phyloP scores from a whole-genome alignment of 2,113 vertebrate species.

The Glareola pratincola region DNA sequence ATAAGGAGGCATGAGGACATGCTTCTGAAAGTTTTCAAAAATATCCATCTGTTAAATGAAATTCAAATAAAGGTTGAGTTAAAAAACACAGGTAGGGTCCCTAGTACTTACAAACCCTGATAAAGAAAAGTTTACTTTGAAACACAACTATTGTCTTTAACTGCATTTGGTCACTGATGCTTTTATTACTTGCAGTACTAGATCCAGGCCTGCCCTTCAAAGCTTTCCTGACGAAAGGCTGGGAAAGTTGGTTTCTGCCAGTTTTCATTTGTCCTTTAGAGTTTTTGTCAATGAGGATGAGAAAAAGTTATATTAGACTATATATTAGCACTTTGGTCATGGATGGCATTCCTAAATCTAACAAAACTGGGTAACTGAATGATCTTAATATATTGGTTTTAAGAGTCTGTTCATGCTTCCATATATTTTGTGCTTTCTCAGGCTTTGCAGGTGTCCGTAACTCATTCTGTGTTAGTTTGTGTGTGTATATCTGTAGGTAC shows the following conservation, averaged over 20 bases:
- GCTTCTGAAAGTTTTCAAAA: neutral
- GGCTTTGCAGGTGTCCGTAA: neutral
- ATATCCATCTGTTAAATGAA: neutral
- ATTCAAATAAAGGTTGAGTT: neutral
- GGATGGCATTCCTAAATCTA: neutral
- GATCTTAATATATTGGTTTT: neutral
- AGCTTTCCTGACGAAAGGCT: neutral
- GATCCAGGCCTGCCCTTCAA: neutral
- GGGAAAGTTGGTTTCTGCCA: neutral
- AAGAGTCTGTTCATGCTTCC: neutral
- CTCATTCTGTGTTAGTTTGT: neutral
- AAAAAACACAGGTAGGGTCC: neutral
- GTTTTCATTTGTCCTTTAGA: neutral
- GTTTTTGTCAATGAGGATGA: neutral
- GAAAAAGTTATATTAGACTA: neutral
- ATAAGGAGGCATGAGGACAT: neutral
- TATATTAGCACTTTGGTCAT: neutral
- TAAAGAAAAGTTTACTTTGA: neutral
- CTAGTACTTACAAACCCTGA: neutral
- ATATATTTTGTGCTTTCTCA: neutral
- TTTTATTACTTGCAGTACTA: neutral
- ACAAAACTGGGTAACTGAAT: neutral
- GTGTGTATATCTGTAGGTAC: accelerated
- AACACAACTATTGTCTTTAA: neutral
- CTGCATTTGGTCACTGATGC: neutral